A percentile compares a stretch with the other conserved stretches of the same genome.
These are phyloP conservation scores for Drosophila kambysellisi DNA, from an alignment of 2,888 invertebrate genomes.

Conservation along the genomic window DNA sequence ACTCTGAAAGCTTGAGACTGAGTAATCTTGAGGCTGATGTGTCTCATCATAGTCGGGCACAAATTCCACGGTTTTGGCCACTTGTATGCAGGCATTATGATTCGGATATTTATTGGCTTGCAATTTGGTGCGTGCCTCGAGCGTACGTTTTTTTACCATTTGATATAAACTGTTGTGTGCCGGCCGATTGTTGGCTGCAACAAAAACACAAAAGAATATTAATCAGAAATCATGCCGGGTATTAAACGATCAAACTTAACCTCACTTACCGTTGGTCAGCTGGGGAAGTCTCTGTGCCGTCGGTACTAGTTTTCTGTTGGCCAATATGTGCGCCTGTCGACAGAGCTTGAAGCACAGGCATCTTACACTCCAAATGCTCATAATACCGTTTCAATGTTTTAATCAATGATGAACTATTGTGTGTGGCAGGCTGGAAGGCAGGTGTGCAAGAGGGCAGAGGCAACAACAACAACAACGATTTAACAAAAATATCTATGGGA, in stretches of 20 bases:
- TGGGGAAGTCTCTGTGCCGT: slow-evolving; percentile 39
- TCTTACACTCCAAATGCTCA: slow-evolving; percentile 78
- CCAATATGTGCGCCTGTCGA: slow-evolving; percentile 76
- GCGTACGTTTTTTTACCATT: slow-evolving; percentile 84
- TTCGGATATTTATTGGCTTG: slow-evolving; percentile 76
- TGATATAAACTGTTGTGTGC: slow-evolving; percentile 77
- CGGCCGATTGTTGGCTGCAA: slow-evolving; percentile 60
- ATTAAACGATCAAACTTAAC: slow-evolving; percentile 33
- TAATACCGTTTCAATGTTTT: slow-evolving; percentile 53
- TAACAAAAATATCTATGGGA: slow-evolving; percentile 30
- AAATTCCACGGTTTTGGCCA: slow-evolving; percentile 44
- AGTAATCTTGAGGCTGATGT: not conserved
- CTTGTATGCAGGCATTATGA: slow-evolving; percentile 66
- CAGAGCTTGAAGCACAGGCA: slow-evolving; percentile 69
- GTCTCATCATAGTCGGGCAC: slow-evolving; percentile 38
- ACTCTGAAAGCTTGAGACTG: not conserved
- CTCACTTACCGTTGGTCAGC: slow-evolving; percentile 61
- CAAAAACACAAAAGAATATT: not conserved
- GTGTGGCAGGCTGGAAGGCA: slow-evolving; percentile 7
- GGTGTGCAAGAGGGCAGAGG: slow-evolving; percentile 27
- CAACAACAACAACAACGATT: slow-evolving; percentile 41
- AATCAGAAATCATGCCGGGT: slow-evolving; percentile 23
- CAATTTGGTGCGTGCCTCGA: slow-evolving; percentile 82
- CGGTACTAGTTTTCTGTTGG: slow-evolving; percentile 49
- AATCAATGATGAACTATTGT: slow-evolving; percentile 8